Base-by-base conservation (phyloP, 1,140 invertebrate species). In the Chelonus insularis region DNA sequence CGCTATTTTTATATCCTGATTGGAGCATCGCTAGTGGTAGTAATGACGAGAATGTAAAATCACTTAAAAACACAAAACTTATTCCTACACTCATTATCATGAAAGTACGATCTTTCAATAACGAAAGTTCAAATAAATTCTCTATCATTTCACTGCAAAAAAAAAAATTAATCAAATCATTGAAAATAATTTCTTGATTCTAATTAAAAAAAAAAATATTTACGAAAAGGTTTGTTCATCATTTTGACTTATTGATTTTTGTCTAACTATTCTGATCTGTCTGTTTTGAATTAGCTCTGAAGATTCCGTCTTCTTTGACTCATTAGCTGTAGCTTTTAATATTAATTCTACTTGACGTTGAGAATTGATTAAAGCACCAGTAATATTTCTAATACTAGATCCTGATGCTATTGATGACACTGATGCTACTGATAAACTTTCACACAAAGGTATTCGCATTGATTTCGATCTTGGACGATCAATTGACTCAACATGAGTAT, bases 1-100 rank as follows among this genome's bases (percentile, higher is more conserved):
- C 70, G 1, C 57, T 65, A 37, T 75, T 72, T 0, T 66, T 66
- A 43, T 73, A 79, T 18, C 76, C 78, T 4, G 50, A 9, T 4
- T 77, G 67, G 1, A 50, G 61, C 73, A 81, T 79, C 66, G 79
- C 76, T 54, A 81, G 11, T n/a, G 79, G 77, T 16, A 82, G 56
- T 9, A 82, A 55, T 20, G 69, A 72, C 0, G 62, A 54, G n/a
- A 79, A 80, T 5, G 70, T 79, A 23, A 58, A 77, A 57, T 82
- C 79, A 43, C 77, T 73, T 1, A 71, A 69, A 6, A 70, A 69
- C 3, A 78, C 72, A 8, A 79, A 75, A 59, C 72, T 79, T 8
- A 77, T 68, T 1, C 78, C 80, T 0, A 77, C 32, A 23, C 75
- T 76, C 29, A 74, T 70, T 20, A 75, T 79, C 12, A 81, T 37